Conservation (phyloP, 1,140 invertebrate species). For the Panulirus ornatus region DNA sequence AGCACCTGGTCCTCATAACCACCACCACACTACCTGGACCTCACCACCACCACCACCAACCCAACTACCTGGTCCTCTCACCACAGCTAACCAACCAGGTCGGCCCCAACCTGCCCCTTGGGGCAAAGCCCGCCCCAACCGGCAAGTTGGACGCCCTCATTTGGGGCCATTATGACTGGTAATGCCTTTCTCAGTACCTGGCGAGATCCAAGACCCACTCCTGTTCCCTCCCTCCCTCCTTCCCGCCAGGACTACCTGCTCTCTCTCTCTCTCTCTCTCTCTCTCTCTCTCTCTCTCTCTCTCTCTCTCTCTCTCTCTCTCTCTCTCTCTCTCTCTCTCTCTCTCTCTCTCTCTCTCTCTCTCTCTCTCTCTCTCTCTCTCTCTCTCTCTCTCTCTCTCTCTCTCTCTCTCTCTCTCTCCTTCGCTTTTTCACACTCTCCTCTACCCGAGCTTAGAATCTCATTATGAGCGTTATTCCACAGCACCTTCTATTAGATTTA, state of each 20-base stretch:
- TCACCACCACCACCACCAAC: no score
- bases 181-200: conserved; percentile 45
- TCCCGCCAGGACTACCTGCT: background rate
- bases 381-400: conserved; percentile 4
- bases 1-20: background rate
- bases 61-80: background rate
- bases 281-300: background rate
- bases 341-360: conserved; percentile 40
- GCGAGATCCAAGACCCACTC: background rate
- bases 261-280: conserved; percentile 3
- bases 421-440: background rate
- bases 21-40: background rate
- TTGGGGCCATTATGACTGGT: conserved; percentile 49
- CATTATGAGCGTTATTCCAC: background rate
- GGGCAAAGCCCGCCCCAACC: conserved; percentile 3
- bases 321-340: background rate
- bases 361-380: conserved; percentile 15
- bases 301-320: conserved; percentile 30
- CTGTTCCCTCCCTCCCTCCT: no score
- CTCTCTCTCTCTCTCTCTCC: conserved; percentile 27
- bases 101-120: conserved; percentile 11
- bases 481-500: background rate
- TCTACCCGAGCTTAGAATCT: no score
- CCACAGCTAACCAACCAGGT: background rate
- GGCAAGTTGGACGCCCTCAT: conserved; percentile 51